A percentile compares a stretch with the other conserved stretches of the same genome.
These are phyloP conservation scores for Aphyosemion australe DNA, from an alignment of 2,113 vertebrate species.

Conservation along the genomic window DNA sequence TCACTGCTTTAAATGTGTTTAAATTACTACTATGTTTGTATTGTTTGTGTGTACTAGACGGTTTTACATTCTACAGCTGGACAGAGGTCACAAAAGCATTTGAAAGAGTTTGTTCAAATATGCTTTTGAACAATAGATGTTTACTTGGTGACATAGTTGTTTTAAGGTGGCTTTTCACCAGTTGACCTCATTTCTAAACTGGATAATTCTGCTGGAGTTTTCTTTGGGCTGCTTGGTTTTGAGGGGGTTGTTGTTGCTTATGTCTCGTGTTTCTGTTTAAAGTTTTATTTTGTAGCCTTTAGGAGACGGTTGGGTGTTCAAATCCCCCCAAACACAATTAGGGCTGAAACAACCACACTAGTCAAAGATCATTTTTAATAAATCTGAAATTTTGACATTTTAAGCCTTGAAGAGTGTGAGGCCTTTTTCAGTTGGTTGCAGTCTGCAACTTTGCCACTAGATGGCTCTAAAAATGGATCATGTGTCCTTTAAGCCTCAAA, in stretches of 20 bases:
- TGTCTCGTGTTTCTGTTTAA: neutral
- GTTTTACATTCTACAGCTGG: neutral
- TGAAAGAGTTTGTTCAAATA: neutral
- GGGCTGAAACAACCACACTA: neutral
- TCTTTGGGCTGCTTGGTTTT: neutral
- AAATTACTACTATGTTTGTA: neutral
- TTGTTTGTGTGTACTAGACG: neutral
- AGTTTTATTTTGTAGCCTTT: too few species aligned
- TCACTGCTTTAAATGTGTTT: neutral
- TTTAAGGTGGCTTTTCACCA: neutral
- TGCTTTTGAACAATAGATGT: slow-evolving; percentile 6
- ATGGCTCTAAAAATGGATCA: too few species aligned
- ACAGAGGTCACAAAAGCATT: neutral
- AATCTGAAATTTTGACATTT: too few species aligned
- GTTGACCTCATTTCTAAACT: neutral
- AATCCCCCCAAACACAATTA: neutral
- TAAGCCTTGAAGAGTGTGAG: too few species aligned
- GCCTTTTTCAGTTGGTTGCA: too few species aligned
- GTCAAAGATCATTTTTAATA: neutral
- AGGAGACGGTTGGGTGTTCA: too few species aligned
- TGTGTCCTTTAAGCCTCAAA: too few species aligned
- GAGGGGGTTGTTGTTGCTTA: too few species aligned
- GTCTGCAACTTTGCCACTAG: too few species aligned
- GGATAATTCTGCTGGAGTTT: neutral
- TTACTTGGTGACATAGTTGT: neutral